These are phyloP conservation scores for Xenotilapia longispinis DNA, from an alignment of 2,113 vertebrate genomes.

Conservation along the genomic window DNA sequence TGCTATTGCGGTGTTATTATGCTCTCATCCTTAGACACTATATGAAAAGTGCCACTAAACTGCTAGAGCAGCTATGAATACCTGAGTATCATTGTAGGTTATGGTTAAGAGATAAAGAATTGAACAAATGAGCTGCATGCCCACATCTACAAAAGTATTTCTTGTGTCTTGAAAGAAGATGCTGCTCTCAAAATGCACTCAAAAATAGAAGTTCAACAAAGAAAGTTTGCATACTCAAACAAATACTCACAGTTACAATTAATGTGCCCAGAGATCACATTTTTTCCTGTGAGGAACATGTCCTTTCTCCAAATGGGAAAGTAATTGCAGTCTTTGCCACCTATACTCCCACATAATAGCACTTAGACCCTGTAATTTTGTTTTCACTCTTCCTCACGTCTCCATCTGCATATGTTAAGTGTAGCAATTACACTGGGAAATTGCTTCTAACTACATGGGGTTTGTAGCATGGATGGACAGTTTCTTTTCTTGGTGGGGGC, in stretches of 20 bases:
- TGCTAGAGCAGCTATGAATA: background rate
- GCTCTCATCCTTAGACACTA: background rate
- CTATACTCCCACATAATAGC: constrained; percentile 74
- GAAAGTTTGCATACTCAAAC: constrained; percentile 39
- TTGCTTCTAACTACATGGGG: constrained; percentile 64
- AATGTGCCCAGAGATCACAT: constrained; percentile 67
- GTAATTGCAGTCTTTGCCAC: constrained; percentile 74
- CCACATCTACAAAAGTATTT: background rate
- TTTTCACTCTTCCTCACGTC: constrained; percentile 72
- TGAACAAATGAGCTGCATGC: background rate
- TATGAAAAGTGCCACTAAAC: background rate
- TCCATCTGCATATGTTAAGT: constrained; percentile 73
- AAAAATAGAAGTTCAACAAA: constrained; percentile 25
- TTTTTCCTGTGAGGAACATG: constrained; percentile 57
- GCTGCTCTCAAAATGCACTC: background rate
- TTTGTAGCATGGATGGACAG: constrained; percentile 46
- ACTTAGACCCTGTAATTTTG: constrained; percentile 71
- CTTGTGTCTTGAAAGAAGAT: background rate
- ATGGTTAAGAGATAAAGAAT: background rate
- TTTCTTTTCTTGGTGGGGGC: constrained; percentile 47
- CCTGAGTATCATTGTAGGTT: background rate
- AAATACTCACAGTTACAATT: constrained; percentile 64
- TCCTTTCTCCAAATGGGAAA: constrained; percentile 68
- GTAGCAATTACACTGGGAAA: constrained; percentile 73
- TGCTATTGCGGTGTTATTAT: background rate